Conservation (phyloP, 1,140 invertebrate genomes). For the Zaprionus africanus region DNA sequence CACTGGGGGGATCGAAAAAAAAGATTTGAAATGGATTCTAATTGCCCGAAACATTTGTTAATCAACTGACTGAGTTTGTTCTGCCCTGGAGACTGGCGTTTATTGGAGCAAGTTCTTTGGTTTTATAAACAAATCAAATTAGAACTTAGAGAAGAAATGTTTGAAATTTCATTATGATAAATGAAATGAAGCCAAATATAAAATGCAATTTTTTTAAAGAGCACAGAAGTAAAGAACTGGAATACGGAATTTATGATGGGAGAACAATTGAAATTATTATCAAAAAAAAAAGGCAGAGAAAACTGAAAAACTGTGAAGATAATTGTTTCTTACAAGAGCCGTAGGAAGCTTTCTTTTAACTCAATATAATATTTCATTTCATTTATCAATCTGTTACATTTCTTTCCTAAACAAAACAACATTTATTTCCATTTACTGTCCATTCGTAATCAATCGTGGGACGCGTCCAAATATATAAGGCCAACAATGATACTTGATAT, state of each 20-base stretch:
- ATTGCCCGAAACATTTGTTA: slow-evolving; percentile 14
- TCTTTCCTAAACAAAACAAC: not conserved
- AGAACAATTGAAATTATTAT: not conserved
- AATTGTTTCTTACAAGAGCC: too few species aligned
- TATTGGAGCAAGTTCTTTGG: not conserved
- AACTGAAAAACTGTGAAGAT: not conserved
- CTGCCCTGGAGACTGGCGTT: not conserved
- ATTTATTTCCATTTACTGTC: not conserved
- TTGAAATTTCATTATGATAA: not conserved
- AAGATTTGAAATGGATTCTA: slow-evolving; percentile 10
- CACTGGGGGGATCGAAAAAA: not conserved
- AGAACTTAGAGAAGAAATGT: not conserved
- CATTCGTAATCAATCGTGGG: slow-evolving; percentile 22
- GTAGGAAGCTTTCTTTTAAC: too few species aligned
- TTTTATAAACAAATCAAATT: not conserved
- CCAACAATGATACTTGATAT: slow-evolving; percentile 43
- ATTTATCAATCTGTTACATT: not conserved
- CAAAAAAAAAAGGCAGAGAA: not conserved
- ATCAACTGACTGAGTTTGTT: not conserved
- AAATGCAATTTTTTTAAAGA: not conserved
- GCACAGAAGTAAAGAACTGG: not conserved
- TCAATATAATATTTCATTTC: too few species aligned
- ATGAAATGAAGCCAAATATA: not conserved
- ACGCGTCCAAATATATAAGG: not conserved
- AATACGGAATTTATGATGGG: not conserved